A percentile compares a stretch with the other conserved stretches of the same genome.
These are phyloP conservation scores for Antigone vipio DNA, from an alignment of 2,113 vertebrate species.

Conservation along the genomic window DNA sequence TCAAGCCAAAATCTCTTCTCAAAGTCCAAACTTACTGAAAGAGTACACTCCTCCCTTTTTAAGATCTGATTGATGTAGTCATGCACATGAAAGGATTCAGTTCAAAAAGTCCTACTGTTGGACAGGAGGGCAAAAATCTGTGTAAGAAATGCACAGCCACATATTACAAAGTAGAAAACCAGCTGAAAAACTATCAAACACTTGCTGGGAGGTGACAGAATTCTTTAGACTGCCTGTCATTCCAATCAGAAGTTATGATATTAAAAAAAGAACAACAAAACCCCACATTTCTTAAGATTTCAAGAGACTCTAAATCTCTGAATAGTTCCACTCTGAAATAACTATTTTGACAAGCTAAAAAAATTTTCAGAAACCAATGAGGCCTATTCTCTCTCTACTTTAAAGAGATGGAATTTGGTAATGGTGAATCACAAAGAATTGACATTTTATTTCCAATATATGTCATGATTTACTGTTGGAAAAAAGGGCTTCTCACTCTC, in stretches of 20 bases:
- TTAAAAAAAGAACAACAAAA: not conserved
- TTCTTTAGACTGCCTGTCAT: not conserved
- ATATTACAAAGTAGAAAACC: not conserved
- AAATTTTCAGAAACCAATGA: not conserved
- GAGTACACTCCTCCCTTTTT: not conserved
- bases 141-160: not conserved
- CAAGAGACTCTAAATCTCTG: not conserved
- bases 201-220: not conserved
- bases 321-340: not conserved
- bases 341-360: not conserved
- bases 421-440: not conserved
- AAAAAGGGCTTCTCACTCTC: not conserved
- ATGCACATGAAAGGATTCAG: not conserved
- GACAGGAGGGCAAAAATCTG: not conserved
- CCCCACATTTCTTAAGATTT: not conserved
- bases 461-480: not conserved
- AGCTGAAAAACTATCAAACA: not conserved
- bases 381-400: not conserved
- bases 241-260: not conserved
- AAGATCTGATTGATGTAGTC: not conserved
- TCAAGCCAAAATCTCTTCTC: not conserved
- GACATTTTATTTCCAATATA: not conserved
- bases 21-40: not conserved
- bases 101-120: not conserved
- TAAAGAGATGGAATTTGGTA: not conserved